A percentile compares a stretch with the other conserved stretches of the same genome.
phyloP scores from a whole-genome alignment of 2,888 invertebrate genomes.

The Eupithecia dodoneata region DNA sequence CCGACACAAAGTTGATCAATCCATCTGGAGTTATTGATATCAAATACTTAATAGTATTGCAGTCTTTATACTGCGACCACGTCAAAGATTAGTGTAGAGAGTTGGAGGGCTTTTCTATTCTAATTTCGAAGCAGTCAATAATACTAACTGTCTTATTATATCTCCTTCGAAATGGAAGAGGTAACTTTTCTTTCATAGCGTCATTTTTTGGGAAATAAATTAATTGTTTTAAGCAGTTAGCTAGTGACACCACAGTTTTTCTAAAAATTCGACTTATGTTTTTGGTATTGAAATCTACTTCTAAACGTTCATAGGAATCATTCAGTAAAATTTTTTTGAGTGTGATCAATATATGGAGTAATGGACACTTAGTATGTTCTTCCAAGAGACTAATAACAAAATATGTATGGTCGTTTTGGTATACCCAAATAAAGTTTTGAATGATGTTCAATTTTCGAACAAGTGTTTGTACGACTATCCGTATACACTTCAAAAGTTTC shows the following conservation, averaged over 20 bases:
- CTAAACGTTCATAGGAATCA: constrained; percentile 4
- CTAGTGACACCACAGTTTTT: no score
- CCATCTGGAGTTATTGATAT: constrained; percentile 53
- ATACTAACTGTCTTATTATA: constrained; percentile 35
- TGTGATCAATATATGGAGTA: no score
- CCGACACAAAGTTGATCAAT: constrained; percentile 55
- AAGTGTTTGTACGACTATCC: constrained; percentile 10
- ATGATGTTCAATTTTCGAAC: not conserved
- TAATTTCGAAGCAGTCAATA: constrained; percentile 52
- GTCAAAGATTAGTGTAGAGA: constrained; percentile 42
- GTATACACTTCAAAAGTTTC: constrained; percentile 8
- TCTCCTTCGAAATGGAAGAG: not conserved
- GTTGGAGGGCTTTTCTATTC: constrained; percentile 48
- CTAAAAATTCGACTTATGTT: no score
- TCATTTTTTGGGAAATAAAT: not conserved
- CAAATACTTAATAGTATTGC: constrained; percentile 54
- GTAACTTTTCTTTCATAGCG: not conserved
- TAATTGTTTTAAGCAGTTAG: not conserved
- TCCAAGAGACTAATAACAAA: not conserved
- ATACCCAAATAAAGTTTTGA: not conserved
- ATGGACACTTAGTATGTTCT: not conserved
- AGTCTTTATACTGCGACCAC: constrained; percentile 53
- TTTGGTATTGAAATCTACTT: not conserved
- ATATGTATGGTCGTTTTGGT: not conserved
- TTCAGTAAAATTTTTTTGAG: not conserved